A percentile compares a stretch with the other conserved stretches of the same genome.
phyloP scores from a whole-genome alignment of 2,888 invertebrate species.

The Caenorhabditis sp. region DNA sequence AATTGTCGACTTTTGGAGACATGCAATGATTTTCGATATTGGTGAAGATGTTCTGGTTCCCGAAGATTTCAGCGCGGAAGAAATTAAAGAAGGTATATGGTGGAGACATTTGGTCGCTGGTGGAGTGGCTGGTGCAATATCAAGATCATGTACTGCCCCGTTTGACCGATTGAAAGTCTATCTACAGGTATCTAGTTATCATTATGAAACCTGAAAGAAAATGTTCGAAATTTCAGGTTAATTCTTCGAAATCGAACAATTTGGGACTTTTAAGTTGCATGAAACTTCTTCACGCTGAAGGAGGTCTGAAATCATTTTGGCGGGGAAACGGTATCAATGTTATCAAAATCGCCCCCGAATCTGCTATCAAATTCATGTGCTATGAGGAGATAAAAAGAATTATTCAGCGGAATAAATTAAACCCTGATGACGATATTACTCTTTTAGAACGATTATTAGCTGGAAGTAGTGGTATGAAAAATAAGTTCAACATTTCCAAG shows the following conservation, averaged over 20 bases:
- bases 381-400: conserved; percentile 88
- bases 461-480: conserved; percentile 78
- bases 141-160: conserved; percentile 94
- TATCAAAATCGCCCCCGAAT: conserved; percentile 96
- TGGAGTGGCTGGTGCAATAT: conserved; percentile 93
- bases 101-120: conserved; percentile 97
- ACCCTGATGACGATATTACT: conserved; percentile 78
- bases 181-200: conserved; percentile 80
- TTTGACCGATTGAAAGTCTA: conserved; percentile 96
- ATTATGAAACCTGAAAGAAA: not conserved
- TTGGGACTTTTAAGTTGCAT: conserved; percentile 52
- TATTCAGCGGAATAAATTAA: conserved; percentile 80
- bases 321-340: conserved; percentile 97
- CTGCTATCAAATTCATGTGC: conserved; percentile 94
- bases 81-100: conserved; percentile 89
- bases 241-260: conserved; percentile 76
- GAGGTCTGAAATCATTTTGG: conserved; percentile 89
- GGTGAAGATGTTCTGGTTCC: conserved; percentile 97
- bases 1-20: conserved; percentile 94
- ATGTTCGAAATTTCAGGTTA: conserved; percentile 77
- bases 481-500: not conserved
- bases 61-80: conserved; percentile 94
- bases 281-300: conserved; percentile 72
- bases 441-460: conserved; percentile 91
- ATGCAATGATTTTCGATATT: conserved; percentile 79